Evolutionary conservation across 2,888 invertebrate genomes (phyloP), one percentile per base, ranked within the genome.

Genomic region (Unio pictorum): DNA sequence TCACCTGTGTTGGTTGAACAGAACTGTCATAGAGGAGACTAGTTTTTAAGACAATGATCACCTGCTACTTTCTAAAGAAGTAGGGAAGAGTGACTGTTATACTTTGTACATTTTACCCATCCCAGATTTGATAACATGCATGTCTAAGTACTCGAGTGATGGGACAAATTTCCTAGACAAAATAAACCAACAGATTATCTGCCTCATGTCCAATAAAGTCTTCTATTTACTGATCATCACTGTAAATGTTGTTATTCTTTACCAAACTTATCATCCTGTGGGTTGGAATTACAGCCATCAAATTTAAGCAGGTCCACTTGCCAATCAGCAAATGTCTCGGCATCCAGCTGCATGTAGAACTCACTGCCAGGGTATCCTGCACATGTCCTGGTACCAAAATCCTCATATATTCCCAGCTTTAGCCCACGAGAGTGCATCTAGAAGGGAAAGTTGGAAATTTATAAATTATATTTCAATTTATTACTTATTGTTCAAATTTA

Each of bases 351-450:
- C 85, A 97, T 92, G 91, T 94, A 94, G 11, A 96, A 95, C 78
- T 96, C 93, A 69, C 97, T 95, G 20, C 98, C 99, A 0, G 99
- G 99, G 89, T 98, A 99, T 6, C 98, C 98, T 3, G 96, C 98
- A 90, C 99, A 99, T 0, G 99, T 99, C 90, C 95, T 96, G 88
- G 97, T 97, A 5, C 99, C 99, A 89, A 95, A 98, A 90, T 99
- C 99, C 89, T 97, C 97, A 89, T 99, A 99, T 80, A 99, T 98
- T 54, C 99, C 99, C 87, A 99, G 96, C 91, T 97, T 97, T 61
- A 99, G 91, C n/a, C 98, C 98, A 90, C 78, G 81, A 45, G 71
- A 70, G 66, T 87, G 87, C n/a, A 87, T 73, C 87, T 87, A 64
- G 4, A 59, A 62, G 63, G 23, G 15, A 45, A 45, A 11, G 15